A percentile compares a stretch with the other conserved stretches of the same genome.
Evolutionary conservation across 2,113 vertebrate genomes (phyloP).

Genomic region (Corythornis madagascariensis): DNA sequence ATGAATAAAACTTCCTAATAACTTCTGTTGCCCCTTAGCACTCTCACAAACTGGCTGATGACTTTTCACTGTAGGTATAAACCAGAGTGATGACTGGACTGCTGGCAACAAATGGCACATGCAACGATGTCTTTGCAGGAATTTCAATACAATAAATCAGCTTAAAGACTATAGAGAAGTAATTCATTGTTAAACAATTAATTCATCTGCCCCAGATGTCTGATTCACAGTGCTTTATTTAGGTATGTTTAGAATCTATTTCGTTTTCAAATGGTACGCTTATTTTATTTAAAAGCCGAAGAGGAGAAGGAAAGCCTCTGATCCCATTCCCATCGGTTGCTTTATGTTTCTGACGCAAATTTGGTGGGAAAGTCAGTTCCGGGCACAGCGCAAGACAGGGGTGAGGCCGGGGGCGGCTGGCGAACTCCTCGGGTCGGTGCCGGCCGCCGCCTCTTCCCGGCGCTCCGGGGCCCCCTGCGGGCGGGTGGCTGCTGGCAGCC

Average conservation of each 20-base stretch:
- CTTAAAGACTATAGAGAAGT: background rate
- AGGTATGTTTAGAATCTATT: background rate
- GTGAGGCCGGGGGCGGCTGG: background rate
- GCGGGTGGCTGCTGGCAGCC: background rate
- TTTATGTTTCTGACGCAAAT: background rate
- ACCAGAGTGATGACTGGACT: background rate
- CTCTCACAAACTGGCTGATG: background rate
- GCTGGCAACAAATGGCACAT: background rate
- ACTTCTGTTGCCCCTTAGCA: background rate
- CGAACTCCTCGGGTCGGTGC: too few relatives aligned
- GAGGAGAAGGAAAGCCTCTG: background rate
- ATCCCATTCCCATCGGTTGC: rapidly evolving
- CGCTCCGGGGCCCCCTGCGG: constrained; percentile 8
- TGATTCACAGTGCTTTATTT: background rate
- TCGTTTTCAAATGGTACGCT: background rate
- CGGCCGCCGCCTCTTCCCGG: background rate
- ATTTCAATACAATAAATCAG: background rate
- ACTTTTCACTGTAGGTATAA: background rate
- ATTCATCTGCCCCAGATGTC: background rate
- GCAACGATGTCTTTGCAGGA: rapidly evolving
- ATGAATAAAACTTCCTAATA: background rate
- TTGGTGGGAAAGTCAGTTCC: too few relatives aligned
- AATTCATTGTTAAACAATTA: background rate
- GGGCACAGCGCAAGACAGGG: rapidly evolving
- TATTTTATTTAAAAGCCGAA: background rate